Percentiles rank a stretch among this genome's conserved stretches.
These are phyloP conservation scores for Xerus inauris DNA, from an alignment of 2,113 vertebrate genomes.

Conservation along the genomic window DNA sequence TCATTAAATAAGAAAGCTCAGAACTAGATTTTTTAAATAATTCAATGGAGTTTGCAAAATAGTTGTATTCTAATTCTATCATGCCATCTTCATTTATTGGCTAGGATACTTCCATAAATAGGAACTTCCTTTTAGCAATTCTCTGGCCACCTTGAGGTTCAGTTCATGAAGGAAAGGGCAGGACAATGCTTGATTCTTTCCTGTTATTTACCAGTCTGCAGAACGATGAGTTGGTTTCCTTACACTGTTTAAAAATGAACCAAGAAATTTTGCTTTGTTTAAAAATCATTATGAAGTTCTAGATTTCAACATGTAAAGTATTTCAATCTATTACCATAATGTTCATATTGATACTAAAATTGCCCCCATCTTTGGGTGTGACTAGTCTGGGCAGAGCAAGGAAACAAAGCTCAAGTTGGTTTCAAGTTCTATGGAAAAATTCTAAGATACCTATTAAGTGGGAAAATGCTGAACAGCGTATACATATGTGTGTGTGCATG, in stretches of 20 bases:
- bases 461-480: background rate
- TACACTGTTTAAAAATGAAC: background rate
- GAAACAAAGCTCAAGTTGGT: background rate
- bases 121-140: background rate
- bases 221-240: slow-evolving; percentile 7
- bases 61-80: slow-evolving; percentile 2
- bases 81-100: background rate
- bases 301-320: slow-evolving; percentile 22
- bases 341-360: slow-evolving; percentile 21
- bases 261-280: background rate
- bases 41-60: background rate
- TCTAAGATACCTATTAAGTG: slow-evolving; percentile 9
- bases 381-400: background rate
- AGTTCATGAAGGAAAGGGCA: slow-evolving; percentile 28
- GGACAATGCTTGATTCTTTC: slow-evolving; percentile 6
- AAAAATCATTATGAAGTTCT: slow-evolving; percentile 4
- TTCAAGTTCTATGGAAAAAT: background rate
- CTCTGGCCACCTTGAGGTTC: background rate
- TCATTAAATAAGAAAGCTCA: background rate
- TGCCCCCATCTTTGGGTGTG: background rate
- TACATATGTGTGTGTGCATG: background rate
- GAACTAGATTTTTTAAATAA: slow-evolving; percentile 1
- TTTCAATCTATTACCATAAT: background rate
- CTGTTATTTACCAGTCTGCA: slow-evolving; percentile 16
- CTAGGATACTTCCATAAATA: background rate